Base-by-base conservation (phyloP, 2,797 vertebrate species). In the Phrynocephalus forsythii region DNA sequence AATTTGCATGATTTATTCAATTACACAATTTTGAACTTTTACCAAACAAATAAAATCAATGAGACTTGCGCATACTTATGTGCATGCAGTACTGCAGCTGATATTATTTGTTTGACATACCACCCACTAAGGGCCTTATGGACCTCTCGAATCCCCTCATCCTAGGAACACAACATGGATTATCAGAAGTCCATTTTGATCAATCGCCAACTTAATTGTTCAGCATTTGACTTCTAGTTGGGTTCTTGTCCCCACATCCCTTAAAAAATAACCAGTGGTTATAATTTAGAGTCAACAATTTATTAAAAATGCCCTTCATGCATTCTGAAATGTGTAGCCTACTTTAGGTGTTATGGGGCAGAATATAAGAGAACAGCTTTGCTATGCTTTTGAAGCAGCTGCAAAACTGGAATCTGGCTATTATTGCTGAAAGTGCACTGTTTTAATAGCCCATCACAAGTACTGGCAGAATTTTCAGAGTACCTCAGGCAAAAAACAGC, bases 21-120 rank as follows among this genome's bases (percentile, higher is more conserved):
- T 81, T 87, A 73, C 80, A 82, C 86, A 87, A 83, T 69, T 88
- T 9, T 68, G n/a, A 76, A 67, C 66, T 56, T 88, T 77, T 71
- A 68, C 63, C 73, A 88, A 48, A 77, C 69, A 68, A 30, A 69
- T 24, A 69, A 85, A 69, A 84, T 48, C 48, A 68, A 77, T n/a
- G 48, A 76, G 71, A 77, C 79, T 79, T 76, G 26, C 60, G 69
- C 60, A 76, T 48, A 38, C n/a, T n/a, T 85, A 69, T 44, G 67
- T 30, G 11, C 28, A 44, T 26, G 48, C 20, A 88, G 18, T n/a
- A 82, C 18, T 60, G 63, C 71, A 48, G 30, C 6, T 72, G 50
- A 67, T 20, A 80, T 82, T 22, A 76, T 75, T 85, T 28, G 69
- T 69, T 38, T 56, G 50, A 85, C 63, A 76, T 28, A 80, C 6